Evolutionary conservation across 2,888 invertebrate species (phyloP).

Genomic region (Drosophila sordidapex): DNA sequence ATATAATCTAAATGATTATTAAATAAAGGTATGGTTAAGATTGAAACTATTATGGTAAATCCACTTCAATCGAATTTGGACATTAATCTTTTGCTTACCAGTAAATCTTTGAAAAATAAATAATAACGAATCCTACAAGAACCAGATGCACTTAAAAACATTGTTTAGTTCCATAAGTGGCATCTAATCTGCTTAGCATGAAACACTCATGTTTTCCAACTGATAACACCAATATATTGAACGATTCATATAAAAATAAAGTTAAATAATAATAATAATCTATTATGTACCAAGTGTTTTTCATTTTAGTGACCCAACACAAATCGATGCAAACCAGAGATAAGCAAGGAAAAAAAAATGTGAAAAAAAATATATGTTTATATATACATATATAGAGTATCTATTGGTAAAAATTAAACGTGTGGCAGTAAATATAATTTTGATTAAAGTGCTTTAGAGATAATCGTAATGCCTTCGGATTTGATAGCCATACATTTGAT

Average conservation of each 20-base stretch:
- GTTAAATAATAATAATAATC: neutral
- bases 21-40: neutral
- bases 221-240: conserved; percentile 20
- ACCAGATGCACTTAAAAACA: conserved; percentile 11
- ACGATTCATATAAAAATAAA: conserved; percentile 12
- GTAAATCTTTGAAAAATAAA: neutral
- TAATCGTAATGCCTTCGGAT: conserved; percentile 35
- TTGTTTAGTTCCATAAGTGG: conserved; percentile 13
- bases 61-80: neutral
- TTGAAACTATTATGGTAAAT: neutral
- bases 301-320: conserved; percentile 4
- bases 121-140: neutral
- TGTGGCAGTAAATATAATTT: conserved; percentile 9
- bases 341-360: neutral
- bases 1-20: neutral
- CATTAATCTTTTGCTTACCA: neutral
- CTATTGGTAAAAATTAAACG: conserved; percentile 1
- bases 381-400: neutral
- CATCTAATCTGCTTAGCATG: conserved; percentile 29
- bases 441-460: conserved; percentile 31
- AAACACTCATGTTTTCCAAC: conserved; percentile 14
- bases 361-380: neutral
- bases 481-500: conserved; percentile 33
- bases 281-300: neutral
- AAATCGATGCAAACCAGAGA: conserved; percentile 26